Percentiles rank a stretch among this genome's conserved stretches.
Evolutionary conservation across 2,888 invertebrate species (phyloP).

Genomic region (Aethes cnicana): DNA sequence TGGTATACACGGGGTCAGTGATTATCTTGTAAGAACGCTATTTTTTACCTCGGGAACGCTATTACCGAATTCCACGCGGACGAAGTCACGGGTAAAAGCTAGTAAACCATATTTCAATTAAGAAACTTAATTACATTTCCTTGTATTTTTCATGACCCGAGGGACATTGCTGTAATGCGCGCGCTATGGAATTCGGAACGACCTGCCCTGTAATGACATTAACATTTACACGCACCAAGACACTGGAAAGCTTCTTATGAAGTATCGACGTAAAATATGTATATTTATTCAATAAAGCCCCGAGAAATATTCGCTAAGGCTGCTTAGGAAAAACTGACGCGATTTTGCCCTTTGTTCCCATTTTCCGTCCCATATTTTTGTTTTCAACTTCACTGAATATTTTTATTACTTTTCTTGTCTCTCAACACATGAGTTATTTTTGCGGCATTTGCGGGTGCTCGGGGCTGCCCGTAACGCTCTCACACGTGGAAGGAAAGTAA

Average conservation of each 20-base stretch:
- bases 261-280: slow-evolving; percentile 66
- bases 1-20: no score
- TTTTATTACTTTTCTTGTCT: slow-evolving; percentile 71
- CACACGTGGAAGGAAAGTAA: slow-evolving; percentile 7
- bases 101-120: no score
- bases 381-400: slow-evolving; percentile 74
- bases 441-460: slow-evolving; percentile 43
- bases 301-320: slow-evolving; percentile 68
- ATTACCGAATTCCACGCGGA: no score
- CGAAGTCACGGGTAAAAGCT: no score
- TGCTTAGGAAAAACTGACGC: slow-evolving; percentile 64
- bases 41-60: no score
- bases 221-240: slow-evolving; percentile 40
- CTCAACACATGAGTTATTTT: slow-evolving; percentile 65
- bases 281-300: slow-evolving; percentile 74
- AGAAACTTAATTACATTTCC: background rate
- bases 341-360: slow-evolving; percentile 66
- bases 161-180: background rate
- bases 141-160: background rate
- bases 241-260: slow-evolving; percentile 56
- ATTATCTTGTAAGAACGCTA: no score
- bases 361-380: slow-evolving; percentile 72
- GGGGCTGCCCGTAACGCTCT: slow-evolving; percentile 15
- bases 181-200: slow-evolving; percentile 20
- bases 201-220: slow-evolving; percentile 33